Evolutionary conservation across 2,888 invertebrate species (phyloP).

Genomic region (Diaperis boleti): DNA sequence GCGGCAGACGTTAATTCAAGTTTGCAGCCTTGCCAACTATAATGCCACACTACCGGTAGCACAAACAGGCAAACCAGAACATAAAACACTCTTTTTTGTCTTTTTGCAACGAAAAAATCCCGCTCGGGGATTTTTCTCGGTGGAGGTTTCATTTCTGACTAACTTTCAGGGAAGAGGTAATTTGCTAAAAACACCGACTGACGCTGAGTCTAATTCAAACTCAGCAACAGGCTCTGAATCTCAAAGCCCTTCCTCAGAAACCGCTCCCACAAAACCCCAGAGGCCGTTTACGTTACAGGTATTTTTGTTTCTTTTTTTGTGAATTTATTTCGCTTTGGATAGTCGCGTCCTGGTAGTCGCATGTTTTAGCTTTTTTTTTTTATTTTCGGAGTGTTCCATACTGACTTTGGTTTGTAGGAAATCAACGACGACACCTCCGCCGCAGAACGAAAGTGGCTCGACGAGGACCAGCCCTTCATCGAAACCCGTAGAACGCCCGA

Average conservation of each 20-base stretch:
- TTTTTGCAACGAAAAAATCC: constrained; percentile 19
- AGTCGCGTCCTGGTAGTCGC: constrained; percentile 22
- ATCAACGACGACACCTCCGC: constrained; percentile 71
- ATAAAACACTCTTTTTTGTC: constrained; percentile 17
- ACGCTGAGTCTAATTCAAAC: constrained; percentile 58
- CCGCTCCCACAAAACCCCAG: constrained; percentile 68
- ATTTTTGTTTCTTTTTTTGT: constrained; percentile 55
- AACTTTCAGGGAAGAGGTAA: constrained; percentile 68
- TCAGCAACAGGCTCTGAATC: constrained; percentile 61
- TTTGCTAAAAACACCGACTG: constrained; percentile 64
- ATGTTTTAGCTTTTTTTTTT: not conserved
- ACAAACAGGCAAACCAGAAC: constrained; percentile 23
- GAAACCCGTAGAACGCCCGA: constrained; percentile 80
- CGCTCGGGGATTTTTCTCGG: constrained; percentile 33
- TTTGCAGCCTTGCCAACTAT: constrained; percentile 14
- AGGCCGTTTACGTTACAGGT: constrained; percentile 74
- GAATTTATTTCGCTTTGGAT: constrained; percentile 35
- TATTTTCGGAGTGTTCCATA: not conserved
- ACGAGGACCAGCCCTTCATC: constrained; percentile 71
- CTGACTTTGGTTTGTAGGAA: constrained; percentile 65
- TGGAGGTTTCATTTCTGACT: constrained; percentile 56
- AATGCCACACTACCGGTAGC: not conserved
- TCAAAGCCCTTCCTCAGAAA: constrained; percentile 59
- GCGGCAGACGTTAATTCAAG: constrained; percentile 33
- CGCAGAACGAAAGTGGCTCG: constrained; percentile 77